Base-by-base conservation (phyloP, 2,888 invertebrate genomes). In the Apoda limacodes region DNA sequence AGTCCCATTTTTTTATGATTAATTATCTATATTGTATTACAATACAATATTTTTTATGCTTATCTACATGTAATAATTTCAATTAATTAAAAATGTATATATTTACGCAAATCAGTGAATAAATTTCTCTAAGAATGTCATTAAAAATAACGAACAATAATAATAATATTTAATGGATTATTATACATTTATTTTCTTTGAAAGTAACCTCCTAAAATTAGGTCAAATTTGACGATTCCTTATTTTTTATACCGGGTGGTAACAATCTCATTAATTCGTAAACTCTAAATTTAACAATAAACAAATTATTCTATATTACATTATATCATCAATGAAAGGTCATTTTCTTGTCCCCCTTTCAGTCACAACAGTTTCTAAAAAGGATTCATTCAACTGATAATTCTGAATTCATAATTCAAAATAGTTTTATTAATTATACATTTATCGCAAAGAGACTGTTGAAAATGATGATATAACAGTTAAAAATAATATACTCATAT, bases 231-330 rank as follows among this genome's bases (percentile, higher is more conserved):
- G 58, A 59, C 51, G 60, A 55, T 55, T 56, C 52, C 57, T 52
- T 58, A 57, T 35, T 43, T 52, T 58, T 52, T 68, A 67, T 52
- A 65, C 72, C 74, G 64, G 72, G 64, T 74, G 75, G 76, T 76
- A 75, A 78, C 76, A 74, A 76, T 76, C 75, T 74, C 71, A 62
- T 63, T 65, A 45, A 64, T 64, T 63, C 64, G 60, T 70, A 68
- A 71, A 68, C 63, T 70, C 72, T 74, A 69, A 52, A 62, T 66
- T 64, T 62, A 36, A 74, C 59, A 17, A 6, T 5, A 72, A 72
- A 66, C 66, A 71, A 70, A 70, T 66, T 68, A 75, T 45, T 55
- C 66, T 72, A 71, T 48, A 56, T 60, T 62, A 72, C 55, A 65
- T 58, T 66, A 74, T 71, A 68, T 74, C 72, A 70, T 74, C 62